Base-by-base conservation (phyloP, 2,113 vertebrate species). In the Heteronetta atricapilla region DNA sequence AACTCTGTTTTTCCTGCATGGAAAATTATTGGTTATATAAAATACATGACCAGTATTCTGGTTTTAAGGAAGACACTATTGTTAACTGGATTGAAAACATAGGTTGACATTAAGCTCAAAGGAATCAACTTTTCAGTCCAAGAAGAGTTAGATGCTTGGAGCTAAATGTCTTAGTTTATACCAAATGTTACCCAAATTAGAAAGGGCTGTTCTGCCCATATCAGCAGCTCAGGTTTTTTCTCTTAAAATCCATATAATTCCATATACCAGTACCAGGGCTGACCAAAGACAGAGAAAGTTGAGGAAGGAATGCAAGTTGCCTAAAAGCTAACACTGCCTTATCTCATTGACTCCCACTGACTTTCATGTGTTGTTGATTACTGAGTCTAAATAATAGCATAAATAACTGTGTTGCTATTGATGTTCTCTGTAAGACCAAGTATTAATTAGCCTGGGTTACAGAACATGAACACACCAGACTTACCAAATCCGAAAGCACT, bases 401-500 rank as follows among this genome's bases (percentile, higher is more conserved):
- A 29, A 50, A 17, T 64, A 58, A 50, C 13, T 70, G 19, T 76
- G 28, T 26, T 85, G n/a, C 15, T 86, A 48, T 16, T 77, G 23
- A 75, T 56, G 8, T 34, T 23, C 16, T 77, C 63, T 76, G 19
- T 44, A 68, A 7, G 48, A 26, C 5, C 48, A 84, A 66, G 13
- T n/a, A 56, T 33, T 48, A 63, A 33, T 70, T 52, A 56, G 4
- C 18, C 14, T n/a, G 40, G 13, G 10, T 4, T 63, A 42, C 14
- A 83, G 67, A 88, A 95, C 23, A 23, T 55, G 84, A 82, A 36
- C 38, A 68, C 34, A 67, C 28, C 21, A 52, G 73, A 98, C 99
- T 99, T 97, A 99, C 99, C 99, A 93, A 99, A 99, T 91, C 99
- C 99, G 95, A 99, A 99, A 67, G 99, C 98, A 70, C 97, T 98